These are phyloP conservation scores for Tipula vernalis DNA, from an alignment of 2,888 invertebrate species.

Conservation along the genomic window DNA sequence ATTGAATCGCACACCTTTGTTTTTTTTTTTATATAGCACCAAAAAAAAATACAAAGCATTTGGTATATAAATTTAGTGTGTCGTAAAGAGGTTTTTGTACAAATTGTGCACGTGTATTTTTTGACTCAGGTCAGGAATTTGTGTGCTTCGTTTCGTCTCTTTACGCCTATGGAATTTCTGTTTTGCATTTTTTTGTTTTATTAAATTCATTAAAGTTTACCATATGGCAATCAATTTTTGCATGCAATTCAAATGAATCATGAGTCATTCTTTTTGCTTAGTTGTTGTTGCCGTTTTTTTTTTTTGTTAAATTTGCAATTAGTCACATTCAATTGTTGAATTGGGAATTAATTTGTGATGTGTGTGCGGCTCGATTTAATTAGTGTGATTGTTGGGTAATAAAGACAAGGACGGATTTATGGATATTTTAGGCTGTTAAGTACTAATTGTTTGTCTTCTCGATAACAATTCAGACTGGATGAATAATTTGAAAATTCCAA, in stretches of 20 bases:
- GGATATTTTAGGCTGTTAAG: too few relatives aligned
- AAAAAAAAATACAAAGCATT: neutral
- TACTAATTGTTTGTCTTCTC: too few relatives aligned
- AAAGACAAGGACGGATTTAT: too few relatives aligned
- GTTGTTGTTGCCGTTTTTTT: neutral
- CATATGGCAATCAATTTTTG: neutral
- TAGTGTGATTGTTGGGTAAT: neutral
- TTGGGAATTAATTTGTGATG: neutral
- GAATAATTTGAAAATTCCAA: too few relatives aligned
- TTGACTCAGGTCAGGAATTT: neutral
- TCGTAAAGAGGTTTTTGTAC: neutral
- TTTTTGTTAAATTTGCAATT: neutral
- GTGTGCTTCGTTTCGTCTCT: neutral
- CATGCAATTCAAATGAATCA: neutral
- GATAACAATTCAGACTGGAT: too few relatives aligned
- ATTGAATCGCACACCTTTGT: neutral
- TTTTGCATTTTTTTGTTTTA: neutral
- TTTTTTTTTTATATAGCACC: neutral
- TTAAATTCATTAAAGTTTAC: neutral
- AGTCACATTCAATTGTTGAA: neutral
- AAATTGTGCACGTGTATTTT: neutral
- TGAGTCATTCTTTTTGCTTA: neutral
- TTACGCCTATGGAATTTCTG: neutral
- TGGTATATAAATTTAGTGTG: neutral
- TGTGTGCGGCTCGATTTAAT: neutral